Evolutionary conservation across 2,797 vertebrate species (phyloP), one percentile per base, ranked within the genome.

Genomic region (Philypnodon macrostomus): DNA sequence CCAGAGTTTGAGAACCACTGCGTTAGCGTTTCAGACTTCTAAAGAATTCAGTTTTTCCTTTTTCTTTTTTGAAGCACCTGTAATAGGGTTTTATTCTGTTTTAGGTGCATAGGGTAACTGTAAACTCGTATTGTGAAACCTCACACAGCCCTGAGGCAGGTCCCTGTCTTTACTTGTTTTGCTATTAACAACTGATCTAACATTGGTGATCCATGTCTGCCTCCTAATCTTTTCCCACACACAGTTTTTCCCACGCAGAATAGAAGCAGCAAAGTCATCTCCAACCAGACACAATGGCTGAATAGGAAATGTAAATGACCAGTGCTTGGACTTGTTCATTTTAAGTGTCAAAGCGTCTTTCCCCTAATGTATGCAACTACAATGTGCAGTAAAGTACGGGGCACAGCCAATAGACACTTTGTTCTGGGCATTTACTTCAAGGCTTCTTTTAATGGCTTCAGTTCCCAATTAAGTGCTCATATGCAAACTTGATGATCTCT

Each of bases 401-500:
- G n/a, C n/a, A n/a, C 10, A 39, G 15, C 45, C 13, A 44, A 9
- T n/a, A 39, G 19, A 45, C 12, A 14, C 40, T 9, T 53, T 55
- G 47, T 73, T 38, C 26, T 70, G 58, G 7, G 26, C 5, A 29
- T 36, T 46, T 24, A 29, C 36, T 16, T 54, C 13, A 62, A 56
- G 42, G n/a, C 32, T 11, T 17, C 44, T 52, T 27, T 60, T 39
- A 24, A 39, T 39, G 36, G 7, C 34, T 50, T 49, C n/a, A n/a
- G n/a, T n/a, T n/a, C n/a, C n/a, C n/a, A n/a, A n/a, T n/a, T n/a
- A n/a, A n/a, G n/a, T n/a, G 41, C 55, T 58, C 63, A 75, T 73
- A 82, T 82, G 77, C 71, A 75, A 78, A 86, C 52, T 47, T 3
- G 23, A 81, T 53, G 74, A 59, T 65, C 67, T 74, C 74, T 84